Evolutionary conservation across 2,797 vertebrate genomes (phyloP).

Genomic region (Trachops cirrhosus): DNA sequence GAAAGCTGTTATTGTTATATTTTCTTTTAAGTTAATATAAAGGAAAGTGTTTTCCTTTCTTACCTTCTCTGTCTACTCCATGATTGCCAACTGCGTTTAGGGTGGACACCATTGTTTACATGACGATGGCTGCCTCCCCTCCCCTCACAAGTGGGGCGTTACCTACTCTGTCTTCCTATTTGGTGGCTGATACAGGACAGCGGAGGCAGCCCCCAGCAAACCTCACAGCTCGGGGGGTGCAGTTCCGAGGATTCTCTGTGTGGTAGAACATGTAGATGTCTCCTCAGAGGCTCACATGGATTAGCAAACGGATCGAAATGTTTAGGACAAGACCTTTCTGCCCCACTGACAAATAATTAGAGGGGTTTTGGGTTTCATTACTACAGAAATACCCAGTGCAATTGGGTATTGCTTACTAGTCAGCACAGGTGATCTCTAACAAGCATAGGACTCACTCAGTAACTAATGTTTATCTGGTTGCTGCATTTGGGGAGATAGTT

Average conservation of each 20-base stretch:
- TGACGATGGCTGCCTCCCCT: neutral
- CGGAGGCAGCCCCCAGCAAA: neutral
- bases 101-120: neutral
- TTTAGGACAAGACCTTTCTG: neutral
- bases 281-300: neutral
- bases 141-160: neutral
- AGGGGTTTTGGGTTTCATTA: neutral
- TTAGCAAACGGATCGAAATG: neutral
- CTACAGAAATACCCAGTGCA: neutral
- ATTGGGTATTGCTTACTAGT: neutral
- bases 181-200: neutral
- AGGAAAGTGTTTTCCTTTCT: constrained; percentile 3
- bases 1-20: neutral
- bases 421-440: neutral
- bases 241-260: neutral
- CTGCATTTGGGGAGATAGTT: neutral
- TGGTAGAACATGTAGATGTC: neutral
- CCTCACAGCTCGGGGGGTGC: neutral
- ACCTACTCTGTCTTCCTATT: neutral
- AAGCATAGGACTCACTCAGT: neutral
- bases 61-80: neutral
- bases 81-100: constrained; percentile 38
- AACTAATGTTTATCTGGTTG: neutral
- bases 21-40: constrained; percentile 4
- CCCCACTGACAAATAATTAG: neutral